Evolutionary conservation across 1,140 invertebrate species (phyloP), one percentile per base, ranked within the genome.

Genomic region (Proctacanthus coquilletti): DNA sequence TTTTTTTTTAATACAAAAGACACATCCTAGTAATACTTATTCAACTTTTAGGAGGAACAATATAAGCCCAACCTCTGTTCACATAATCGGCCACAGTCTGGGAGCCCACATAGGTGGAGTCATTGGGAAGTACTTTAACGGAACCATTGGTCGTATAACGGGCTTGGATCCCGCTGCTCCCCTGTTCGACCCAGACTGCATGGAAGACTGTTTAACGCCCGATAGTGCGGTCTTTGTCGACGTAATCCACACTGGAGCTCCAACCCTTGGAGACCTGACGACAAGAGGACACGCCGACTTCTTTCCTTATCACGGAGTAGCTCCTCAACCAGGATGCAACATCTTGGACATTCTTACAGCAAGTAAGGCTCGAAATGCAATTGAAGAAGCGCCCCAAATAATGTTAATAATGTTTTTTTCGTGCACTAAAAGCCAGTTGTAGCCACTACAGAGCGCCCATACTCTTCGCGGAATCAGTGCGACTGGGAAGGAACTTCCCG

Each of bases 261-360:
- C 69, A 0, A 61, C 69, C 39, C 66, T 75, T 39, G 74, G 72
- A 0, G 70, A 68, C 34, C 54, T 57, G 14, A 48, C 59, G 3
- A 55, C 68, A 1, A 50, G 67, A 0, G 76, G 74, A 2, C 65
- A 66, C 2, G 64, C 66, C 2, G 76, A 78, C 42, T 70, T 76
- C 42, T 79, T 70, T 62, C 73, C 74, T 1, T 76, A 76, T 49
- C 71, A 68, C 36, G 69, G 70, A 0, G 53, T 48, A 4, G 52
- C 59, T 5, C 56, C 66, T 3, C 80, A 82, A 48, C 77, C 76
- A 0, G 80, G 79, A 4, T 80, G 78, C 37, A 50, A 51, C 21
- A 44, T 53, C 20, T 42, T 53, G 31, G 55, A 57, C 38, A 32
- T 58, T 15, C 23, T 55, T 14, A 38, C 50, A 0, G 51, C 51